phyloP scores from a whole-genome alignment of 2,888 invertebrate species.

The Cosmia trapezina region DNA sequence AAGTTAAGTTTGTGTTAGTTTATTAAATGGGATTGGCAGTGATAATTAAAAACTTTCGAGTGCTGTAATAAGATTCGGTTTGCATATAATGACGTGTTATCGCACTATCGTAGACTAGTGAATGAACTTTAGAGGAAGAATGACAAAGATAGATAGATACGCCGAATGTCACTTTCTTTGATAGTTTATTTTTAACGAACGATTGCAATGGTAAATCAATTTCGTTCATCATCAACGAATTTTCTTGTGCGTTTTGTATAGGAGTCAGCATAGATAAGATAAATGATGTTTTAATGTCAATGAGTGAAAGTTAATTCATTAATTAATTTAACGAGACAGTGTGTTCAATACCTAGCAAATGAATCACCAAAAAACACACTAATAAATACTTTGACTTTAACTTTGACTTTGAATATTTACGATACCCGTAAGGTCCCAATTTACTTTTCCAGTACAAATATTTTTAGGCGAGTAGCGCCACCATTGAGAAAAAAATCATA shows the following conservation, averaged over 20 bases:
- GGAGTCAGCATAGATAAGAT: background rate
- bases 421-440: background rate
- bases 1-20: constrained; percentile 37
- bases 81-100: constrained; percentile 66
- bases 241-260: constrained; percentile 27
- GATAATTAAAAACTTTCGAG: constrained; percentile 86
- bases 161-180: constrained; percentile 55
- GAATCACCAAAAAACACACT: no score
- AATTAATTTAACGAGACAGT: background rate
- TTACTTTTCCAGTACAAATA: background rate
- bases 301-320: constrained; percentile 29
- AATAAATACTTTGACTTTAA: no score
- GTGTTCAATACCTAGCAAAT: background rate
- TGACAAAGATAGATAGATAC: constrained; percentile 50
- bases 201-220: constrained; percentile 35
- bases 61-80: constrained; percentile 74
- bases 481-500: no score
- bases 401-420: no score
- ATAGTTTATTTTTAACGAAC: constrained; percentile 47
- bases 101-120: constrained; percentile 56
- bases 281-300: constrained; percentile 10
- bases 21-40: constrained; percentile 70
- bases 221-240: constrained; percentile 30
- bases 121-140: constrained; percentile 61
- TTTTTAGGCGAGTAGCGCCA: no score